Percentiles rank a stretch among this genome's conserved stretches.
Conservation (phyloP, 2,888 invertebrate genomes). For the Acronicta leporina region DNA sequence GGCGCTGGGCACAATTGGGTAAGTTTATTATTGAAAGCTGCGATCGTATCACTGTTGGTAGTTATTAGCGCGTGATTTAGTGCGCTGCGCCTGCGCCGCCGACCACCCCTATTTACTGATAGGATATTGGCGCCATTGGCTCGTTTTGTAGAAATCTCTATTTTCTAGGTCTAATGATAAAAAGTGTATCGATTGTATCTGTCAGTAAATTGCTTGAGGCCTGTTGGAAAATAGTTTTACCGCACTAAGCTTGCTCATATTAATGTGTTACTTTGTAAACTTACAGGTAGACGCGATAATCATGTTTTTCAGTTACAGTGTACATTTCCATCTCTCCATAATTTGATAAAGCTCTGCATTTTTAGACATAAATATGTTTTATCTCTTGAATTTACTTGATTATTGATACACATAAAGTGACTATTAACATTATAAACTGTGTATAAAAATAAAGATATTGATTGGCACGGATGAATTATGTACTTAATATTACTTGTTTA, state of each 20-base stretch:
- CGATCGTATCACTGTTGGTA: constrained; percentile 82
- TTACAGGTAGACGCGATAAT: not conserved
- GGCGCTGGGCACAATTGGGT: constrained; percentile 78
- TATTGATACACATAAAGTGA: no score
- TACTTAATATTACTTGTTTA: no score
- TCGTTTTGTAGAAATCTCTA: constrained; percentile 58
- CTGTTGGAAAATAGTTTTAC: constrained; percentile 14
- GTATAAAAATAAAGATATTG: no score
- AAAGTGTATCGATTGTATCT: constrained; percentile 40
- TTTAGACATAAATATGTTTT: no score
- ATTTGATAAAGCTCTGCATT: no score
- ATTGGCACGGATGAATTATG: no score
- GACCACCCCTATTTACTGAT: constrained; percentile 81
- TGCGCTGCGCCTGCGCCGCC: constrained; percentile 66
- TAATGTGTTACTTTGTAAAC: not conserved
- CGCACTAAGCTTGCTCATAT: not conserved
- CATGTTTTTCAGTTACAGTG: not conserved
- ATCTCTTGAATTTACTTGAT: no score
- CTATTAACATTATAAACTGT: no score
- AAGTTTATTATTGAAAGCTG: constrained; percentile 83
- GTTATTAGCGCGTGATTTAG: constrained; percentile 87
- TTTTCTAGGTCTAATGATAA: constrained; percentile 49
- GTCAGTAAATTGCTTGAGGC: constrained; percentile 11
- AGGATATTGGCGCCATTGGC: constrained; percentile 66
- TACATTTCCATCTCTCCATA: no score